Percentiles rank a stretch among this genome's conserved stretches.
Conservation (phyloP, 2,113 vertebrate genomes). For the Gymnarchus niloticus region DNA sequence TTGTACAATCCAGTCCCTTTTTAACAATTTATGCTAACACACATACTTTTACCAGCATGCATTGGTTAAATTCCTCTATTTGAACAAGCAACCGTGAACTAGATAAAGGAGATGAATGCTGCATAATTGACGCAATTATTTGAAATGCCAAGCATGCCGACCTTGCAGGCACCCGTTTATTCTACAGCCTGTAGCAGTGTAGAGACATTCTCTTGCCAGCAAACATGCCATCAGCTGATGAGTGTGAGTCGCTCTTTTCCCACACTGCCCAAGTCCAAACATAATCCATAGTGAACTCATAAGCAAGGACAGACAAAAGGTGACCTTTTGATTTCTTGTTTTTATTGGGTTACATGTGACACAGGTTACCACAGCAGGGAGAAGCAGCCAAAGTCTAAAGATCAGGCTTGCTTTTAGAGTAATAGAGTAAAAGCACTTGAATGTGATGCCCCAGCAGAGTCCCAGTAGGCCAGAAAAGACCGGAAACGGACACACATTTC, state of each 20-base stretch:
- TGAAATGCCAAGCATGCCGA: neutral
- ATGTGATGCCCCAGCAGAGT: neutral
- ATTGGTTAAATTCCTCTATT: neutral
- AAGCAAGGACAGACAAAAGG: neutral
- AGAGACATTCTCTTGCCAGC: neutral
- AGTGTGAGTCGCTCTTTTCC: neutral
- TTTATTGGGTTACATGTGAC: constrained; percentile 37
- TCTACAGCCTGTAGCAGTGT: neutral
- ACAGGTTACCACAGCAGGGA: constrained; percentile 31
- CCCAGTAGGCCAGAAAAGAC: neutral
- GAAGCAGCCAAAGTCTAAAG: neutral
- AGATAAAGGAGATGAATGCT: neutral
- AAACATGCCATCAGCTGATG: neutral
- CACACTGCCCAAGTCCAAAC: neutral
- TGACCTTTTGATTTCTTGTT: neutral
- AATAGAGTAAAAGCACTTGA: neutral
- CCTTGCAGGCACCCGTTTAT: neutral
- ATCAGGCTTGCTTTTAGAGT: neutral
- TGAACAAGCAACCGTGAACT: neutral
- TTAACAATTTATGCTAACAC: too few species aligned
- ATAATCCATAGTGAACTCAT: neutral
- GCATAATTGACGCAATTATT: neutral
- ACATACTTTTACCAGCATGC: too few species aligned
- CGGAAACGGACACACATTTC: neutral
- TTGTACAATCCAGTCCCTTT: too few species aligned